A percentile compares a stretch with the other conserved stretches of the same genome.
phyloP scores from a whole-genome alignment of 1,140 invertebrate species.

The Heliconius himera region DNA sequence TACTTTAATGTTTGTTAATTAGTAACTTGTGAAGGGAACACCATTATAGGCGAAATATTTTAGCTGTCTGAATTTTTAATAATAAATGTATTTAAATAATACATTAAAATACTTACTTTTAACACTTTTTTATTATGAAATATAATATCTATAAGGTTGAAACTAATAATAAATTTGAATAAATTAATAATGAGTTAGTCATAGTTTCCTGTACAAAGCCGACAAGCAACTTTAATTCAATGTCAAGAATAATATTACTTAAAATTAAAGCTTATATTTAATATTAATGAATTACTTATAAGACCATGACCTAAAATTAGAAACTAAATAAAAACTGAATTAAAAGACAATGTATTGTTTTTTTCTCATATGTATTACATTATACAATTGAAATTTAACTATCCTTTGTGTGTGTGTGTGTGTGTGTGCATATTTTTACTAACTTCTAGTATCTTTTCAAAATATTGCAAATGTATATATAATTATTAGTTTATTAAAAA shows the following conservation, averaged over 20 bases:
- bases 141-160: neutral
- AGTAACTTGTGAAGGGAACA: neutral
- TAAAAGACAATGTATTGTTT: too few relatives aligned
- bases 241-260: neutral
- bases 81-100: neutral
- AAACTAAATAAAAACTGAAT: neutral
- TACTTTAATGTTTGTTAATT: neutral
- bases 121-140: neutral
- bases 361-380: too few relatives aligned
- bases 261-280: neutral
- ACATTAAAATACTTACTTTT: neutral
- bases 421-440: too few relatives aligned
- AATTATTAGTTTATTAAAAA: too few relatives aligned
- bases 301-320: neutral
- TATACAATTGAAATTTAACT: too few relatives aligned
- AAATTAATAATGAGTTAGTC: neutral
- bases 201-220: neutral
- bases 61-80: neutral
- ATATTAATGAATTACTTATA: neutral
- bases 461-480: too few relatives aligned
- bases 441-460: too few relatives aligned
- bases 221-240: neutral
- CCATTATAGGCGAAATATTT: neutral
- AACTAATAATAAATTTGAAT: neutral
- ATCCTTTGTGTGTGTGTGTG: too few relatives aligned